A percentile compares a stretch with the other conserved stretches of the same genome.
These are phyloP conservation scores for Drosophila longiperda DNA, from an alignment of 2,888 invertebrate genomes.

Conservation along the genomic window DNA sequence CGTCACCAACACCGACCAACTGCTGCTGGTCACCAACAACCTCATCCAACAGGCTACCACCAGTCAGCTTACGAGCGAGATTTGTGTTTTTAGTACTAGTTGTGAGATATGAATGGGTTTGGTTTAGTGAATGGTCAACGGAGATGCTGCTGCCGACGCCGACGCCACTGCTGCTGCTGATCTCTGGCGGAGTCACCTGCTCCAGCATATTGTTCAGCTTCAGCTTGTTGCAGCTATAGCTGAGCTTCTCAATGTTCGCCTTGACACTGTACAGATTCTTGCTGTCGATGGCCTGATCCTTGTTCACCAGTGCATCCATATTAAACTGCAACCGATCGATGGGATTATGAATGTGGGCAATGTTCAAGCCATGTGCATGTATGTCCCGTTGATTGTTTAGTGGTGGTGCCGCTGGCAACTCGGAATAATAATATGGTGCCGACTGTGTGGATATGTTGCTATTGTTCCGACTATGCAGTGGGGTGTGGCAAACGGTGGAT, in stretches of 20 bases:
- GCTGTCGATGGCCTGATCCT: slow-evolving; percentile 86
- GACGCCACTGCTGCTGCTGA: background rate
- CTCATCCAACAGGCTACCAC: slow-evolving; percentile 64
- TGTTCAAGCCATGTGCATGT: slow-evolving; percentile 79
- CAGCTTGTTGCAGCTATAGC: slow-evolving; percentile 79
- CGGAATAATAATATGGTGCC: slow-evolving; percentile 95
- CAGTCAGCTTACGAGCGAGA: slow-evolving; percentile 65
- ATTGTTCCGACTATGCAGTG: slow-evolving; percentile 88
- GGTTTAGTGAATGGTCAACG: slow-evolving; percentile 58
- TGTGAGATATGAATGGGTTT: slow-evolving; percentile 67
- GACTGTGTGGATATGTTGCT: slow-evolving; percentile 88
- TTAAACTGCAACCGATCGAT: slow-evolving; percentile 85
- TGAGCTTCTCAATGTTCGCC: slow-evolving; percentile 82
- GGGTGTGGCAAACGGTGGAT: slow-evolving; percentile 75
- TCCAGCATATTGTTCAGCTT: slow-evolving; percentile 62
- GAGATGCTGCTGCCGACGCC: slow-evolving; percentile 35
- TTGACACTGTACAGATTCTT: slow-evolving; percentile 84
- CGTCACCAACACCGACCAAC: slow-evolving; percentile 30
- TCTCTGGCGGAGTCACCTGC: slow-evolving; percentile 36
- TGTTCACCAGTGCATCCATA: slow-evolving; percentile 89
- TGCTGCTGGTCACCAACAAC: slow-evolving; percentile 37
- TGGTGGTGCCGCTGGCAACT: slow-evolving; percentile 86
- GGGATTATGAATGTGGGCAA: slow-evolving; percentile 85
- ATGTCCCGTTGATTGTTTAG: slow-evolving; percentile 91
- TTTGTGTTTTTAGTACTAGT: slow-evolving; percentile 76